Evolutionary conservation across 2,797 vertebrate genomes (phyloP).

Genomic region (Spinibarbus caldwelli): DNA sequence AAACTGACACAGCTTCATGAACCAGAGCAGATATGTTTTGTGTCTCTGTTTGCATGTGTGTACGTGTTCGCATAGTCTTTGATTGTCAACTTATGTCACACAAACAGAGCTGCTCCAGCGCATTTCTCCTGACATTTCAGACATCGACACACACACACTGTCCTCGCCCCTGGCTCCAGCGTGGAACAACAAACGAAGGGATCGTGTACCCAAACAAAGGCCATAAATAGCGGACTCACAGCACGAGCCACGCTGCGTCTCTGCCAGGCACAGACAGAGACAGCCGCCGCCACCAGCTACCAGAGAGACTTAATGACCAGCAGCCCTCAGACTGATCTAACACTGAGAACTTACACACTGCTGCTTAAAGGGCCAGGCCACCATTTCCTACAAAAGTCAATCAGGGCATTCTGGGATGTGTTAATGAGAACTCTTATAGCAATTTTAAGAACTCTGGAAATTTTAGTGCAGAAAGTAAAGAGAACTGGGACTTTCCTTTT

Average conservation of each 20-base stretch:
- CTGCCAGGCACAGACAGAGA: conserved; percentile 35
- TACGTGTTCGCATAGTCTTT: no score
- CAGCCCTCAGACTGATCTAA: conserved; percentile 24
- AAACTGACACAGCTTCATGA: conserved; percentile 14
- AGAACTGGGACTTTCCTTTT: not conserved
- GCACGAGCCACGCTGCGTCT: not conserved
- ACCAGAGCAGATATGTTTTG: not conserved
- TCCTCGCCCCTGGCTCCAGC: conserved; percentile 8
- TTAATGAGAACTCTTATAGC: not conserved
- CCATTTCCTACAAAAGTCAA: not conserved
- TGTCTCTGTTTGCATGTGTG: conserved; percentile 7
- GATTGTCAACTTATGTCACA: conserved; percentile 34
- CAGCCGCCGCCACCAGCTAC: conserved; percentile 37
- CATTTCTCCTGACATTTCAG: conserved; percentile 4
- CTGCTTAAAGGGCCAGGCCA: conserved; percentile 24
- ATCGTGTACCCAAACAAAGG: conserved; percentile 51
- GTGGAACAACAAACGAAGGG: conserved; percentile 41
- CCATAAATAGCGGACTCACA: conserved; percentile 52
- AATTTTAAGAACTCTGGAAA: not conserved
- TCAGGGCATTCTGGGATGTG: not conserved
- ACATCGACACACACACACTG: not conserved
- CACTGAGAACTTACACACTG: conserved; percentile 35
- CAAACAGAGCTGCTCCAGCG: conserved; percentile 34
- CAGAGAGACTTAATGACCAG: conserved; percentile 36
- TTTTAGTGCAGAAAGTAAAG: not conserved